These are phyloP conservation scores for Tauraco erythrolophus DNA, from an alignment of 2,113 vertebrate species.

Conservation along the genomic window DNA sequence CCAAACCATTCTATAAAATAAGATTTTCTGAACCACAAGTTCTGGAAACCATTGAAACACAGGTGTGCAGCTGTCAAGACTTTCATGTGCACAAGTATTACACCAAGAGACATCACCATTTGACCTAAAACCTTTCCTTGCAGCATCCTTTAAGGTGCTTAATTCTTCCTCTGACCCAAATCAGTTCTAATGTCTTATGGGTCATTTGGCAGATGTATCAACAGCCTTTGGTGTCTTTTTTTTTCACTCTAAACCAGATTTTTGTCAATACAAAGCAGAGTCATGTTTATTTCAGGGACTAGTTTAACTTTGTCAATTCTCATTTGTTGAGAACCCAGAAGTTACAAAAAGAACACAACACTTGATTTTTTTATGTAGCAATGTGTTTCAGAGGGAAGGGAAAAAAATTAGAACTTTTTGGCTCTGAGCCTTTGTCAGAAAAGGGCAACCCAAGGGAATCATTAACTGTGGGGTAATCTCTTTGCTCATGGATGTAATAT, in stretches of 20 bases:
- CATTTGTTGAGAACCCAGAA: background rate
- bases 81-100: background rate
- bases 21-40: background rate
- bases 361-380: background rate
- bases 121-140: background rate
- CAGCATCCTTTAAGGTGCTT: background rate
- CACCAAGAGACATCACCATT: background rate
- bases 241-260: background rate
- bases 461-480: slow-evolving; percentile 22
- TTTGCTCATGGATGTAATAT: slow-evolving; percentile 47
- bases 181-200: background rate
- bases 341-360: background rate
- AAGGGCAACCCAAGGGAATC: slow-evolving; percentile 23
- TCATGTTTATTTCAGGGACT: background rate
- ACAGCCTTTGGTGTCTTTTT: background rate
- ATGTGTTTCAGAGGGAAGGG: background rate
- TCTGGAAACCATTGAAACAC: background rate
- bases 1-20: too few relatives aligned
- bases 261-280: background rate
- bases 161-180: background rate
- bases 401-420: background rate
- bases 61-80: background rate
- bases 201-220: background rate
- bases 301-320: background rate
- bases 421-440: slow-evolving; percentile 4